phyloP scores from a whole-genome alignment of 1,140 invertebrate species.

The Drosophila trapezifrons region DNA sequence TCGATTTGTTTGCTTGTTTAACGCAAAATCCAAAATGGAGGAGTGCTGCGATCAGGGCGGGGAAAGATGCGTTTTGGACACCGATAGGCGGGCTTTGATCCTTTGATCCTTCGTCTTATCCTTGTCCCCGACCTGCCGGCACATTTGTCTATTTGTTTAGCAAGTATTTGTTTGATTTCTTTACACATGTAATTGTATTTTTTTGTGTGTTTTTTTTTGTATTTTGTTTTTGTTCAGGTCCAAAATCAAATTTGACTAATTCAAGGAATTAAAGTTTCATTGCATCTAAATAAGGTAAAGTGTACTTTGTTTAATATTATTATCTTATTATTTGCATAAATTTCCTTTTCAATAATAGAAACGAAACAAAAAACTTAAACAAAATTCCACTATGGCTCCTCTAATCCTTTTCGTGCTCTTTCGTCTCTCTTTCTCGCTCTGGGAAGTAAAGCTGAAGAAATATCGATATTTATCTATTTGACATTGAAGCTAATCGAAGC shows the following conservation, averaged over 20 bases:
- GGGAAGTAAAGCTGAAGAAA: not conserved
- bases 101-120: slow-evolving; percentile 15
- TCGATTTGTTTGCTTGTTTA: slow-evolving; percentile 35
- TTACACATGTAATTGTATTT: slow-evolving; percentile 45
- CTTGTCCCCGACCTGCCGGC: slow-evolving; percentile 23
- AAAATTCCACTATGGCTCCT: slow-evolving; percentile 80
- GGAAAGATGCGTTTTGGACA: not conserved
- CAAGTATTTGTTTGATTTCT: slow-evolving; percentile 58
- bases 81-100: not conserved
- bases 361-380: slow-evolving; percentile 83
- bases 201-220: slow-evolving; percentile 48
- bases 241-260: slow-evolving; percentile 84
- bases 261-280: slow-evolving; percentile 84
- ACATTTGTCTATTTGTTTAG: slow-evolving; percentile 73
- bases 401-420: slow-evolving; percentile 28
- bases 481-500: not conserved
- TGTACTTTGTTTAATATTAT: slow-evolving; percentile 75
- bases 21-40: slow-evolving; percentile 67
- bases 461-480: not conserved
- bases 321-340: slow-evolving; percentile 75
- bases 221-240: slow-evolving; percentile 73
- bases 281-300: slow-evolving; percentile 82
- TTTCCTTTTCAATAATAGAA: slow-evolving; percentile 79
- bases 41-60: slow-evolving; percentile 18
- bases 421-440: slow-evolving; percentile 2